phyloP scores from a whole-genome alignment of 2,113 vertebrate species.

The Coracopsis vasa region DNA sequence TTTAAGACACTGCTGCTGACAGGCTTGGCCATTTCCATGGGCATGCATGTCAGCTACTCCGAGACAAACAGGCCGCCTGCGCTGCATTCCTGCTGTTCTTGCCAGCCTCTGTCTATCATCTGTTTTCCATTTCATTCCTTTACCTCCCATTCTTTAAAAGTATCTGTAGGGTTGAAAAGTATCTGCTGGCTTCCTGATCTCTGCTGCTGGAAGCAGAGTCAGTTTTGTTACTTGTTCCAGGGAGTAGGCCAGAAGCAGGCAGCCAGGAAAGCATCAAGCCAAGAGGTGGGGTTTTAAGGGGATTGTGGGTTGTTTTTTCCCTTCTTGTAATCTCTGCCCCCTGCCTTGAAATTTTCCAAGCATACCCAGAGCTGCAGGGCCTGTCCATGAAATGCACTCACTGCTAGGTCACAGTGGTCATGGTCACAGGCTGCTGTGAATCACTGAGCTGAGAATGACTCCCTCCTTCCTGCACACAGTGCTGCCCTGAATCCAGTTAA shows the following conservation, averaged over 20 bases:
- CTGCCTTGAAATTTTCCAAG: constrained; percentile 2
- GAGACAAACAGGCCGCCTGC: background rate
- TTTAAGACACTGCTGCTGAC: background rate
- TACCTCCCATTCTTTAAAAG: constrained; percentile 36
- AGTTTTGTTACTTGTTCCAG: constrained; percentile 33
- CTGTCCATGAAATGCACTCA: accelerated
- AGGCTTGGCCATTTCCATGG: background rate
- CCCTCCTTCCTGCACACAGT: background rate
- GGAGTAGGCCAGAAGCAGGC: constrained; percentile 26
- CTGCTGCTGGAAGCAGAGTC: background rate
- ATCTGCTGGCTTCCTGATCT: constrained; percentile 5
- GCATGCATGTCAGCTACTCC: background rate
- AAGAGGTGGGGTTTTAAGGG: constrained; percentile 15
- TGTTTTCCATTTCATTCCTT: constrained; percentile 53
- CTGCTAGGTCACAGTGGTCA: background rate
- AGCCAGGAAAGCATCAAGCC: background rate
- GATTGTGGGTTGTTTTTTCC: background rate
- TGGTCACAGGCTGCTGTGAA: background rate
- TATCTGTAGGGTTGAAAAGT: constrained; percentile 24
- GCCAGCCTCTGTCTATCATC: constrained; percentile 43
- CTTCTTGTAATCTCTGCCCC: background rate
- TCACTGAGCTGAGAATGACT: background rate
- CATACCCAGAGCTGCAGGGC: background rate
- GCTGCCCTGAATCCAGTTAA: background rate
- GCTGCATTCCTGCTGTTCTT: constrained; percentile 9